Base-by-base conservation (phyloP, 2,113 vertebrate genomes). In the Camelus bactrianus region DNA sequence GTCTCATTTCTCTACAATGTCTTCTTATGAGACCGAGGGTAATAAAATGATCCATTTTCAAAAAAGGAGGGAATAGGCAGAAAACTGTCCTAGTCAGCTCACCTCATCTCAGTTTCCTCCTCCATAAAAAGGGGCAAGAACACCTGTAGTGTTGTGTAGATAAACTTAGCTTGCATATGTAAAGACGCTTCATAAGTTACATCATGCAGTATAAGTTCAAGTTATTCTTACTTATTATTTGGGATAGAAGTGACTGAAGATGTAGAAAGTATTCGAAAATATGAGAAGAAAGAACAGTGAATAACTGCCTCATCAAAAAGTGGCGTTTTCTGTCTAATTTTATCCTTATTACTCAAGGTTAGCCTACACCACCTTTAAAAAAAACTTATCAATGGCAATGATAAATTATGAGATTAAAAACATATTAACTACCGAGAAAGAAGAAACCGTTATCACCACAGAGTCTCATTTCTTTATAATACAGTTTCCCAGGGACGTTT, bases 371-470 rank as follows among this genome's bases (percentile, higher is more conserved):
- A 80, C 17, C 80, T 84, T 93, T 42, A 42, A 42, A 35, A 54
- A 76, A 52, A 60, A 90, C 6, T 58, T 38, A 86, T 46, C 50
- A 52, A 38, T 54, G 64, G 13, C n/a, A 54, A 77, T 91, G 46
- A 92, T 69, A 83, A 90, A 70, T 52, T 80, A 77, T 35, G 58
- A 90, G 14, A 75, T 92, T 93, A 56, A 91, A 91, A 95, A 50
- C 72, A 65, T 32, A 52, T 85, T 77, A 92, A 93, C 65, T 83
- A 32, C 5, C 32, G 2, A 48, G 54, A 91, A 73, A 91, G 8
- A 96, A 88, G 28, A 91, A n/a, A 56, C 6, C 14, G 20, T 93
- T 82, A 30, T 28, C 54, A 79, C 64, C 76, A 35, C 13, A 91
- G n/a, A 1, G 12, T 58, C n/a, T 91, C 56, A 46, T 67, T 65